These are phyloP conservation scores for Microchirus variegatus DNA, from an alignment of 2,797 vertebrate species.

Conservation along the genomic window DNA sequence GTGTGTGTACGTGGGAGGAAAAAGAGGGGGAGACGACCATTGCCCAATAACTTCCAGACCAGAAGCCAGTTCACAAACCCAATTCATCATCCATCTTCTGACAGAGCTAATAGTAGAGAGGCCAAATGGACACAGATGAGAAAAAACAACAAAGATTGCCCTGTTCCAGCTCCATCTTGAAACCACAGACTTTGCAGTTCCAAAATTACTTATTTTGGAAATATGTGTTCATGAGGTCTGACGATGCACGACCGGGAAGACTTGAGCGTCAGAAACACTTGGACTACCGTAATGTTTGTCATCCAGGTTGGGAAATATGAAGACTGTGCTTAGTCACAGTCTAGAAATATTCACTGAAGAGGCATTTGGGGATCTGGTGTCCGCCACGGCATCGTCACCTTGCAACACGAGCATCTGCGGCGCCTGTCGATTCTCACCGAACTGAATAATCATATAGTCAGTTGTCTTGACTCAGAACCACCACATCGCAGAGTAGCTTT, in stretches of 20 bases:
- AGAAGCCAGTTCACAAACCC: constrained; percentile 55
- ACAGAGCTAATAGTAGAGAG: constrained; percentile 53
- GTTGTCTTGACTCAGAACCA: constrained; percentile 51
- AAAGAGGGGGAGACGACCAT: constrained; percentile 35
- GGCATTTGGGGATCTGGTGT: constrained; percentile 42
- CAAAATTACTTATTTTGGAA: constrained; percentile 49
- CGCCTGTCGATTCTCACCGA: constrained; percentile 5
- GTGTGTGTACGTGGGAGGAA: constrained; percentile 13
- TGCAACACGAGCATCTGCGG: constrained; percentile 18
- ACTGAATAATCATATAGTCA: constrained; percentile 15
- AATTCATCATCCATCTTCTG: constrained; percentile 58
- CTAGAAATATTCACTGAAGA: constrained; percentile 49
- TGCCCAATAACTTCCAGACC: constrained; percentile 72
- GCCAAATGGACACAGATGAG: constrained; percentile 54
- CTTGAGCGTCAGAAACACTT: constrained; percentile 44
- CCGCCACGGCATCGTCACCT: constrained; percentile 30
- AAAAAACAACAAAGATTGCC: constrained; percentile 4
- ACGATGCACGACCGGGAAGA: constrained; percentile 26
- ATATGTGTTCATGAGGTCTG: constrained; percentile 35
- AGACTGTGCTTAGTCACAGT: constrained; percentile 57
- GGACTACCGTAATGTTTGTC: constrained; percentile 42
- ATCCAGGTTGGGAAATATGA: constrained; percentile 56
- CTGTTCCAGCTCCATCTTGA: background rate
- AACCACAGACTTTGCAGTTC: constrained; percentile 10
- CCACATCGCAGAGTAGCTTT: constrained; percentile 4